phyloP scores from a whole-genome alignment of 2,888 invertebrate genomes.

The Monopis laevigella region DNA sequence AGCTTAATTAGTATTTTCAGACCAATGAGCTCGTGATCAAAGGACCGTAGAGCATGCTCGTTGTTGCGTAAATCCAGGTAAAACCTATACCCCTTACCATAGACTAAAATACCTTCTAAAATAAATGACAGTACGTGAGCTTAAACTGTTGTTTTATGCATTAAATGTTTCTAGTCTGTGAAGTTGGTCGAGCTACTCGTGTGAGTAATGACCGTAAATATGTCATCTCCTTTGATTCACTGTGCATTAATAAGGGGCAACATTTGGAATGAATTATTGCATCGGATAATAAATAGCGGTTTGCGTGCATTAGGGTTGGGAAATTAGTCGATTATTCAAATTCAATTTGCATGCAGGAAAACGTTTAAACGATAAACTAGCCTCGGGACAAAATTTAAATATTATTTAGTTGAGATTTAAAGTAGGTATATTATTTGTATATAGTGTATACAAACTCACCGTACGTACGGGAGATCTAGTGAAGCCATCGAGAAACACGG shows the following conservation, averaged over 20 bases:
- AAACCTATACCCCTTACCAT: slow-evolving; percentile 15
- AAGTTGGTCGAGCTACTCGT: neutral
- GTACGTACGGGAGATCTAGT: no score
- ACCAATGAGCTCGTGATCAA: slow-evolving; percentile 40
- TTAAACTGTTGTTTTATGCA: neutral
- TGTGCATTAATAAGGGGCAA: slow-evolving; percentile 36
- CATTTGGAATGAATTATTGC: slow-evolving; percentile 30
- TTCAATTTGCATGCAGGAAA: no score
- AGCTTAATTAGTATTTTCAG: slow-evolving; percentile 23
- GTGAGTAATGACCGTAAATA: slow-evolving; percentile 43
- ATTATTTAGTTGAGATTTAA: no score
- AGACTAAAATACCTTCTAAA: neutral
- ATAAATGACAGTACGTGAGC: slow-evolving; percentile 3
- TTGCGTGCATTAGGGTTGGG: slow-evolving; percentile 13
- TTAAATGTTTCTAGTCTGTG: neutral
- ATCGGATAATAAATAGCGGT: slow-evolving; percentile 28
- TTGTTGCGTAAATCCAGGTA: slow-evolving; percentile 23
- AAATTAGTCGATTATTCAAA: no score
- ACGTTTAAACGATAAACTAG: no score
- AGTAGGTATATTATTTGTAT: no score
- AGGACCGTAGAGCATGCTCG: slow-evolving; percentile 32
- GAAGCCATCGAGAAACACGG: no score
- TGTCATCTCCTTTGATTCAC: slow-evolving; percentile 46
- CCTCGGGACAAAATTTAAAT: no score
- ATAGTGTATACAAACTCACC: no score